Evolutionary conservation across 2,113 vertebrate species (phyloP), one percentile per base, ranked within the genome.

Genomic region (Haemorhous mexicanus): DNA sequence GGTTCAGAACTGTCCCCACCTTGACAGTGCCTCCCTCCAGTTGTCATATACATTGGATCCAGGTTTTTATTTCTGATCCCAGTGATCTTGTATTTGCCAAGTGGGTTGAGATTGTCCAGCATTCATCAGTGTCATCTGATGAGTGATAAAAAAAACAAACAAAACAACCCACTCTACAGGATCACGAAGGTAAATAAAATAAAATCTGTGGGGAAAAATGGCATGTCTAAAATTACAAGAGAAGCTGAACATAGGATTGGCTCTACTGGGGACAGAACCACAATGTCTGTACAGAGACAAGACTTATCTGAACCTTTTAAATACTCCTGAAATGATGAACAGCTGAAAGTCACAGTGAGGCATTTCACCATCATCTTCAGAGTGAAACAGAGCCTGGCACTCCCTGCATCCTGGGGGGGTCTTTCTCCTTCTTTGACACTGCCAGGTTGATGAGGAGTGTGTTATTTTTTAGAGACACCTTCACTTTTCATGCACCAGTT

Each of bases 11-110:
- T 58, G 1, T 2, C n/a, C 22, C 3, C 9, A 41, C 6, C 12
- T 41, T 33, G 52, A 28, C 24, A 62, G 14, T 82, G 32, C 22
- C 50, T 69, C 33, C 15, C 10, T 47, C 27, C 24, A 50, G 4
- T 9, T n/a, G 20, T 56, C 11, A 21, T 0, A 0, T 13, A 9
- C 0, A 0, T 14, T 76, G 7, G 9, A 53, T 39, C 9, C 33
- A 39, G 7, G 11, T 62, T 77, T 58, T 87, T 58, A 5, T 33
- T 62, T 87, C 37, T 83, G 7, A 19, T 74, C 32, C 17, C 32
- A 33, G 5, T 49, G 26, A 3, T 67, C 77, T 62, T 35, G 5
- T 39, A 13, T 28, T 90, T 89, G 11, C 16, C 46, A 28, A 17
- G 8, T 24, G 28, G 15, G 30, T 23, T 28, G n/a, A 32, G 26